phyloP scores from a whole-genome alignment of 2,113 vertebrate genomes.

The Oophaga pumilio region DNA sequence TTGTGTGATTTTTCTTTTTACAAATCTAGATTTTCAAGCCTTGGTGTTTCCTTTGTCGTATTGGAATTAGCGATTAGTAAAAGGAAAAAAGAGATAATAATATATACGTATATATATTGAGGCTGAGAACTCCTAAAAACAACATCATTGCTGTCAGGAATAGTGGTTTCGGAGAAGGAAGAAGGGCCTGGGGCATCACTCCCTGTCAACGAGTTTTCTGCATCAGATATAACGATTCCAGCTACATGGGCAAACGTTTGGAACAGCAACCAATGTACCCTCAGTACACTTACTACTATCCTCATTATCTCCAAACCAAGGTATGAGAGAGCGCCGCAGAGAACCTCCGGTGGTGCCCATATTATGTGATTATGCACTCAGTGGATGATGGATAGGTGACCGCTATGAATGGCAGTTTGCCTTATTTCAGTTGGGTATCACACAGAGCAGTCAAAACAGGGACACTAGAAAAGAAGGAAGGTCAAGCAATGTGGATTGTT shows the following conservation, averaged over 20 bases:
- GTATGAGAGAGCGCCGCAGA: conserved; percentile 72
- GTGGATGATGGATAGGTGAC: conserved; percentile 63
- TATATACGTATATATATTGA: not conserved
- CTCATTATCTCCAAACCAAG: conserved; percentile 98
- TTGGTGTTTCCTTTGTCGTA: conserved; percentile 63
- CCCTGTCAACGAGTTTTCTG: conserved; percentile 83
- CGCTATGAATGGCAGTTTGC: conserved; percentile 54
- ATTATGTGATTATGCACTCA: conserved; percentile 63
- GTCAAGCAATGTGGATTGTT: conserved; percentile 53
- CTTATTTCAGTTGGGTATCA: conserved; percentile 59
- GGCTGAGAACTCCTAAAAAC: conserved; percentile 68
- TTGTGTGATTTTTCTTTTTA: conserved; percentile 50
- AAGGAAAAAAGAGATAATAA: conserved; percentile 60
- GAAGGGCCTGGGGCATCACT: conserved; percentile 77
- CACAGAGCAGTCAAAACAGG: conserved; percentile 58
- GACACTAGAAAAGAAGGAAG: conserved; percentile 59
- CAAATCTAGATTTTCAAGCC: not conserved
- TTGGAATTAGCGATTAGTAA: conserved; percentile 71
- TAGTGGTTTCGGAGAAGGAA: conserved; percentile 74
- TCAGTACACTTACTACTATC: conserved; percentile 98
- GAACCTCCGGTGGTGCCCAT: conserved; percentile 53
- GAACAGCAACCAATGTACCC: conserved; percentile 99
- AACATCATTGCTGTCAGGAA: conserved; percentile 76
- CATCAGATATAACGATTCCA: conserved; percentile 91
- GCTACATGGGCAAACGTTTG: conserved; percentile 99